These are phyloP conservation scores for Crossoptilon crossoptilon DNA, from an alignment of 2,797 vertebrate species.

Conservation along the genomic window DNA sequence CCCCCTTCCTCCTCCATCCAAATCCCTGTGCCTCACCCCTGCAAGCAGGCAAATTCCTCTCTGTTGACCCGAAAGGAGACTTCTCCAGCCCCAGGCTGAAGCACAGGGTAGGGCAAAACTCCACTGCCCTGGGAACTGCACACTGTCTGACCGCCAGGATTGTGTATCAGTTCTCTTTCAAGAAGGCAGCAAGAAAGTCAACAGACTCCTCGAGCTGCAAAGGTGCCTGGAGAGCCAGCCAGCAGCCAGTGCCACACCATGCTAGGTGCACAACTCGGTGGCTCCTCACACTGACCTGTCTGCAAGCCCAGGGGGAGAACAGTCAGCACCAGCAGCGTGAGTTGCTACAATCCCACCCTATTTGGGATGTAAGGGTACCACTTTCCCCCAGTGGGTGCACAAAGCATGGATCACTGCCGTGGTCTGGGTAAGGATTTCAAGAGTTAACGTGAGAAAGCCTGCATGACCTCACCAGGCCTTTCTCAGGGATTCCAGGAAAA, in stretches of 20 bases:
- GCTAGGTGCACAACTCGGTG: not conserved
- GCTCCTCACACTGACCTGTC: not conserved
- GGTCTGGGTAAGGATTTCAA: not conserved
- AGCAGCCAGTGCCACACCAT: not conserved
- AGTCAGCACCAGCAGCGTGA: not conserved
- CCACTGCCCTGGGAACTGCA: not conserved
- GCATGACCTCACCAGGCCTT: not conserved
- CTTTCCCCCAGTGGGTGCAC: not conserved
- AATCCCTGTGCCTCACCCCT: not conserved
- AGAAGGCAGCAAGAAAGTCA: constrained; percentile 10
- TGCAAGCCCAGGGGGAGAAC: not conserved
- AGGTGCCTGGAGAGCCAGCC: not conserved
- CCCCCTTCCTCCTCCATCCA: not conserved
- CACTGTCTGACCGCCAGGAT: not conserved
- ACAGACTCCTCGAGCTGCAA: not conserved
- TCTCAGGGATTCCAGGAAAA: constrained; percentile 60
- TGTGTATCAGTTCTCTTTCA: not conserved
- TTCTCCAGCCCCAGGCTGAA: constrained; percentile 2
- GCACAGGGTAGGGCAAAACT: not conserved
- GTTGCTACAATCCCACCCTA: not conserved
- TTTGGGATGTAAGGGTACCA: not conserved
- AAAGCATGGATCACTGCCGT: not conserved
- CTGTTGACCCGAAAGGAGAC: not conserved
- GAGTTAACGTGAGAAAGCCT: constrained; percentile 34
- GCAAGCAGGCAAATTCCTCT: not conserved